phyloP scores from a whole-genome alignment of 2,888 invertebrate species.

The Chorisops tibialis region DNA sequence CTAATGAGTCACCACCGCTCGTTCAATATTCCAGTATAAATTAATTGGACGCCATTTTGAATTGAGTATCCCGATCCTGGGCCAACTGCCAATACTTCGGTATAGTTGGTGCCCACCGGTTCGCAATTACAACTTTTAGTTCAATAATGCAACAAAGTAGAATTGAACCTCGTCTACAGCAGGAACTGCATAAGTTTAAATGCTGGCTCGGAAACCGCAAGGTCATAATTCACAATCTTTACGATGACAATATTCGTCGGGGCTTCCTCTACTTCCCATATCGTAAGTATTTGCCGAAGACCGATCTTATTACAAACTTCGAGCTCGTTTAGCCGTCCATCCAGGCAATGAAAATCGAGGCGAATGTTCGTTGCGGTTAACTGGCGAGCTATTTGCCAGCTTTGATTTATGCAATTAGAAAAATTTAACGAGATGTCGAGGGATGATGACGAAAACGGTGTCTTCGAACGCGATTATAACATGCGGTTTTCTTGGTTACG shows the following conservation, averaged over 20 bases:
- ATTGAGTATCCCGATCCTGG: too few species aligned
- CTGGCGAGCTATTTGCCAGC: slow-evolving; percentile 20
- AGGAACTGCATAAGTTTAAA: not conserved
- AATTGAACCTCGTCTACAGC: too few species aligned
- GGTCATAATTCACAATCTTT: slow-evolving; percentile 32
- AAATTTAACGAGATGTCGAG: slow-evolving; percentile 15
- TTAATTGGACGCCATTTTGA: slow-evolving; percentile 20
- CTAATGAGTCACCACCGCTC: slow-evolving; percentile 10
- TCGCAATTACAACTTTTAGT: too few species aligned
- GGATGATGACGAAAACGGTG: not conserved
- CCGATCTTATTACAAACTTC: slow-evolving; percentile 13
- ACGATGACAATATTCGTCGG: slow-evolving; percentile 24
- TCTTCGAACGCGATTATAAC: slow-evolving; percentile 6
- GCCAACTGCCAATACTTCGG: too few species aligned
- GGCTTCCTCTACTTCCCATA: slow-evolving; percentile 6
- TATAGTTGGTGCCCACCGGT: too few species aligned
- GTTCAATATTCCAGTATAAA: not conserved
- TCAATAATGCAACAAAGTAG: too few species aligned
- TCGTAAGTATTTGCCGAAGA: slow-evolving; percentile 2
- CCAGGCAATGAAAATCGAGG: slow-evolving; percentile 18
- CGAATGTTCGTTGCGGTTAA: slow-evolving; percentile 11
- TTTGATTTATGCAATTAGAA: slow-evolving; percentile 25
- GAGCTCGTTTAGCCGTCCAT: slow-evolving; percentile 10
- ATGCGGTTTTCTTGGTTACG: slow-evolving; percentile 14
- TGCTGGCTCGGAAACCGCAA: slow-evolving; percentile 14